Base-by-base conservation (phyloP, 2,888 invertebrate species). In the Andrena haemorrhoa region DNA sequence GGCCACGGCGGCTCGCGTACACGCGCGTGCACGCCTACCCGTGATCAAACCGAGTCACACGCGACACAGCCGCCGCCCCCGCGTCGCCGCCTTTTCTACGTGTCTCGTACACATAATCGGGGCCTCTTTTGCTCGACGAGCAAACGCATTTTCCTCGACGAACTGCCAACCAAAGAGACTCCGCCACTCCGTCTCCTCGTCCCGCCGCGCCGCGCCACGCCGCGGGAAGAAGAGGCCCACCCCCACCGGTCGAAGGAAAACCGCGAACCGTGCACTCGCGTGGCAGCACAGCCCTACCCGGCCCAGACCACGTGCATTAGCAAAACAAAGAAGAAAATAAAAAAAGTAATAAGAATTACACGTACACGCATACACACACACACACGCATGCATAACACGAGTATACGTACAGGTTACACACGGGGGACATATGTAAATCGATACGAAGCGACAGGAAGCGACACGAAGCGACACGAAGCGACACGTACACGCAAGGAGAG, bases 11-110 rank as follows among this genome's bases (percentile, higher is more conserved):
- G 73, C 68, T 29, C 35, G 70, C 75, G 77, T 58, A 69, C 77
- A 79, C 82, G 76, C 73, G 86, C 79, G 71, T 82, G 84, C 84
- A 70, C 79, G 74, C 74, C 56, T 65, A 16, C 51, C 56, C 29
- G 56, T 47, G 58, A 58, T 23, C 31, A 51, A 47, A 53, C 60
- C 49, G 41, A 53, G 20, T 56, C 23, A 53, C n/a, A 20, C 56
- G 23, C 56, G 56, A 56, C 56, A 10, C 26, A 20, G 20, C 23
- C 56, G 20, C 56, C 23, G 53, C 47, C 29, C 47, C 29, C 72
- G 63, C 61, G 51, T 68, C 65, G 20, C 61, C n/a, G 35, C 56
- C 35, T 79, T 33, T 60, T 33, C 70, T 66, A 58, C 70, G 58
- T 58, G 70, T 56, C 20, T 56, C 61, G 33, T 61, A 58, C 33